phyloP scores from a whole-genome alignment of 37 sponge, comb jelly and placozoan species.

The Diacarnus erythraeanus region DNA sequence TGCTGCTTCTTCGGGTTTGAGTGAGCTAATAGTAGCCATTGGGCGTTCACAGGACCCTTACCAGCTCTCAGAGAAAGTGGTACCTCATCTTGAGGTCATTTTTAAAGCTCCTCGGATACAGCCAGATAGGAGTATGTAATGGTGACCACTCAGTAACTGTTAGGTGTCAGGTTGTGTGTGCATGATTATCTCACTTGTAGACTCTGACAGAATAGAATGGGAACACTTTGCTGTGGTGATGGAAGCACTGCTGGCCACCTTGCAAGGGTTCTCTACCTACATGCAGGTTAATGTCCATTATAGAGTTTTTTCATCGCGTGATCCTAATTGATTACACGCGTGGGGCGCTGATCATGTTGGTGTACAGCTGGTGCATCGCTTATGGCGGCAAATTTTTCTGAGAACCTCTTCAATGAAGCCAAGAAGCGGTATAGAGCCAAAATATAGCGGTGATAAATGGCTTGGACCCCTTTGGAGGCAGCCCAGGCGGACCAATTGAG shows the following conservation, averaged over 20 bases:
- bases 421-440: too few relatives aligned
- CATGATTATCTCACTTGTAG: slow-evolving; percentile 2
- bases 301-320: too few relatives aligned
- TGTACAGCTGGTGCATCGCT: too few relatives aligned
- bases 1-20: slow-evolving; percentile 55
- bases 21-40: slow-evolving; percentile 70
- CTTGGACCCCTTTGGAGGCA: too few relatives aligned
- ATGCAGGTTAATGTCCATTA: slow-evolving; percentile 43
- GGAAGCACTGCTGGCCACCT: slow-evolving; percentile 36
- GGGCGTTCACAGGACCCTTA: slow-evolving; percentile 61
- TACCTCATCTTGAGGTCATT: slow-evolving; percentile 60
- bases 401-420: too few relatives aligned
- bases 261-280: slow-evolving; percentile 53
- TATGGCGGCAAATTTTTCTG: too few relatives aligned
- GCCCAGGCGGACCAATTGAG: too few relatives aligned
- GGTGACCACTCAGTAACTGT: neutral
- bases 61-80: slow-evolving; percentile 56
- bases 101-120: slow-evolving; percentile 30
- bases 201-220: slow-evolving; percentile 25
- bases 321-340: too few relatives aligned
- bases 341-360: too few relatives aligned
- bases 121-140: neutral
- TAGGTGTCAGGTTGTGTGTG: neutral
- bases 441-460: too few relatives aligned
- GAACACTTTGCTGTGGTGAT: slow-evolving; percentile 23